Conservation (phyloP, 2,113 vertebrate species). For the Alethe diademata region DNA sequence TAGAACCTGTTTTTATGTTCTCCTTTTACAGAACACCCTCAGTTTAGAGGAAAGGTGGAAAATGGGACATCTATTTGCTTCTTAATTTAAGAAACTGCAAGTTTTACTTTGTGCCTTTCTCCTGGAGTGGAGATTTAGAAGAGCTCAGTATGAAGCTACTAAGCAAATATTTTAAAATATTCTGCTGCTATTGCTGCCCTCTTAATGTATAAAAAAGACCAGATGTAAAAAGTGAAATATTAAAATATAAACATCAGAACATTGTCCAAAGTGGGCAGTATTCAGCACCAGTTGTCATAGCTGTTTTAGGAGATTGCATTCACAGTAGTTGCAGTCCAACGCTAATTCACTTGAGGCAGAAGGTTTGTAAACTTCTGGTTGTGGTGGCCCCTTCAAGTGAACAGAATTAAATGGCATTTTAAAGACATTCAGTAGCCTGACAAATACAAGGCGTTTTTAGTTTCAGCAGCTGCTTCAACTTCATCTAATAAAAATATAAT, state of each 20-base stretch:
- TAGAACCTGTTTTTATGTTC: background rate
- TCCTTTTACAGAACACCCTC: background rate
- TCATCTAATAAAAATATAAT: background rate
- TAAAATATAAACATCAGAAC: background rate
- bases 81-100: background rate
- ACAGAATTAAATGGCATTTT: background rate
- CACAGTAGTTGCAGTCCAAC: background rate
- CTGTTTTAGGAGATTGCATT: background rate
- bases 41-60: background rate
- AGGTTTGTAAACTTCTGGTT: background rate
- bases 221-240: background rate
- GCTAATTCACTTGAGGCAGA: background rate
- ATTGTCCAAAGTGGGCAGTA: background rate
- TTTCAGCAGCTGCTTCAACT: background rate
- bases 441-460: background rate
- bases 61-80: background rate
- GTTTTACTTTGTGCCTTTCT: background rate
- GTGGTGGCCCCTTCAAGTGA: background rate
- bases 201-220: background rate
- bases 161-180: background rate
- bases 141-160: background rate
- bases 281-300: background rate
- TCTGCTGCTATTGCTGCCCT: background rate
- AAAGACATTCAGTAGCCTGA: background rate
- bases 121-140: background rate